Evolutionary conservation across 2,797 vertebrate genomes (phyloP), one percentile per base, ranked within the genome.

Genomic region (Synanceia verrucosa): DNA sequence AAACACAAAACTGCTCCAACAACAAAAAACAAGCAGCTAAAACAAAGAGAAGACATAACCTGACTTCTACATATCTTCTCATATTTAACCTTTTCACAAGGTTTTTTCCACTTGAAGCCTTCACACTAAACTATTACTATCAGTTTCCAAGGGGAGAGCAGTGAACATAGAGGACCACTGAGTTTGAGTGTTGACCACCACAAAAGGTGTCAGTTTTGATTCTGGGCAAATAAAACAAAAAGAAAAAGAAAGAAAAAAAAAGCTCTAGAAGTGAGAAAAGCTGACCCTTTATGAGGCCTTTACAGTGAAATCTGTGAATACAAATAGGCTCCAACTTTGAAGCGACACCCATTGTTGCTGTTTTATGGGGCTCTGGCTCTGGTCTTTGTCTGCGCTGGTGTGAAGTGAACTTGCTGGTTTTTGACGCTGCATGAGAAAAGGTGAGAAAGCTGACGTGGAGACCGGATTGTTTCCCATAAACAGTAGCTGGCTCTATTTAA

Each of bases 391-490:
- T 77, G 62, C 3, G 16, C 53, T 1, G 82, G 82, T 83, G 84
- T 90, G 85, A 89, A 91, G 77, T 81, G 75, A 90, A 82, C 84
- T 82, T 88, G 87, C 76, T 63, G 70, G 36, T 65, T 78, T 88
- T 85, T 57, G 63, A 86, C 74, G 12, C 85, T 65, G 86, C 87
- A 91, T 92, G 82, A 89, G 84, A 92, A 93, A 86, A 87, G 88
- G 82, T 65, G 72, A 58, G 66, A 81, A 51, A 52, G 76, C 62
- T 31, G 28, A 78, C 39, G 9, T 77, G 79, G 73, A 79, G 12
- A 6, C 70, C 11, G 68, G 65, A 24, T 65, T 73, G 86, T 86
- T 75, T 58, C 33, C 46, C 65, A 21, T 77, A 67, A 82, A 83
- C 73, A 63, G 75, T 23, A 9, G 60, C 58, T 3, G 59, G 51